These are phyloP conservation scores for Phylloscopus trochiloides DNA, from an alignment of 2,113 vertebrate genomes.

Conservation along the genomic window DNA sequence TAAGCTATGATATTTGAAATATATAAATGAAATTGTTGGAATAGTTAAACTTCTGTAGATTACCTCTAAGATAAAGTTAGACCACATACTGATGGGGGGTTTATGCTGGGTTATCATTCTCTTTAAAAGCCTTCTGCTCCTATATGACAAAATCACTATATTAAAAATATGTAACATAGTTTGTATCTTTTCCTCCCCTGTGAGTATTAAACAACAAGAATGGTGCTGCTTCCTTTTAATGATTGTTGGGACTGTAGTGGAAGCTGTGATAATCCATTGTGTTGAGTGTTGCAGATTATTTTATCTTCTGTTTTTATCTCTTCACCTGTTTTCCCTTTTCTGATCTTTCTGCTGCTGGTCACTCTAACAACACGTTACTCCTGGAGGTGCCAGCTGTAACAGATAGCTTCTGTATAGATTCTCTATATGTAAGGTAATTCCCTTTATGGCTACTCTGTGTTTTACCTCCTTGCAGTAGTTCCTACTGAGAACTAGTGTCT, in stretches of 20 bases:
- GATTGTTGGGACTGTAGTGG: neutral
- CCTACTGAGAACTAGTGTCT: neutral
- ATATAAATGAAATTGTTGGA: neutral
- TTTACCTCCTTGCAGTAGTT: constrained; percentile 8
- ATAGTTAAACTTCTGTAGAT: neutral
- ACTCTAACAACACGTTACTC: constrained; percentile 60
- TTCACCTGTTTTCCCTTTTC: constrained; percentile 62
- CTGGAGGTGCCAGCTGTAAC: constrained; percentile 67
- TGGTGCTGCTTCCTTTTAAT: neutral
- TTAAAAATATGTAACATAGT: neutral
- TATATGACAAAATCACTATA: neutral
- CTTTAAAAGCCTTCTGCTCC: neutral
- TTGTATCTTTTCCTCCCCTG: fast-evolving
- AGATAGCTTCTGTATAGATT: constrained; percentile 64
- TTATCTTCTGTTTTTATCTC: constrained; percentile 38
- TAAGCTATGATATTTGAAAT: neutral
- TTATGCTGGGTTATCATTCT: neutral
- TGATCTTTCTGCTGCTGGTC: constrained; percentile 61
- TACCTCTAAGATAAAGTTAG: neutral
- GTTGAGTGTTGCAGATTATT: neutral
- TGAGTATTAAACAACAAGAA: neutral
- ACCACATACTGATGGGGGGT: fast-evolving
- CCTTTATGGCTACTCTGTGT: constrained; percentile 50
- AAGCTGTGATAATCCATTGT: neutral
- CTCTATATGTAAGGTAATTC: constrained; percentile 63